A percentile compares a stretch with the other conserved stretches of the same genome.
Evolutionary conservation across 1,140 invertebrate species (phyloP).

Genomic region (Sycobia sp.): DNA sequence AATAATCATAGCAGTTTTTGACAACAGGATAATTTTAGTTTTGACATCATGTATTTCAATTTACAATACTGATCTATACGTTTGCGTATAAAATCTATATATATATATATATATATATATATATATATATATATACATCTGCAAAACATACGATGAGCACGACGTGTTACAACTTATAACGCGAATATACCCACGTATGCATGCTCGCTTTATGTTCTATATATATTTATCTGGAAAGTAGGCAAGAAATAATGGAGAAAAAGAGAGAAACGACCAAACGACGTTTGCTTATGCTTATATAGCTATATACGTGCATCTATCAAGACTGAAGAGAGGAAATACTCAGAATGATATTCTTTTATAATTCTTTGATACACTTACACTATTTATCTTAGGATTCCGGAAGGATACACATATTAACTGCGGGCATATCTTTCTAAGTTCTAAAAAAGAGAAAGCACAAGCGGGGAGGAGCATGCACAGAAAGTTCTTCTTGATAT

Average conservation of each 20-base stretch:
- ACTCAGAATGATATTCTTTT: no score
- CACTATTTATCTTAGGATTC: not conserved
- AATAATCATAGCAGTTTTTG: no score
- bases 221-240: not conserved
- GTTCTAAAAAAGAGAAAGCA: no score
- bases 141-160: not conserved
- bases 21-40: not conserved
- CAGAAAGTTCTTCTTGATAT: no score
- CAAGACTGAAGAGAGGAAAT: not conserved
- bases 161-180: no score
- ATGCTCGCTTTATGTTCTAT: not conserved
- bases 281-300: not conserved
- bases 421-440: slow-evolving; percentile 1
- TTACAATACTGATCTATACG: no score
- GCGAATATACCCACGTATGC: slow-evolving; percentile 15
- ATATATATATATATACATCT: not conserved
- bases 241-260: not conserved
- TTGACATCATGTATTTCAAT: not conserved
- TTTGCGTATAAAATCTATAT: no score
- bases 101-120: not conserved
- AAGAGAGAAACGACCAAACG: not conserved
- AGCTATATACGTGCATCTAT: not conserved
- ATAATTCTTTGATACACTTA: no score
- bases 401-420: not conserved
- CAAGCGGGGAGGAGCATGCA: no score